phyloP scores from a whole-genome alignment of 1,140 invertebrate genomes.

The Drosophila ercepeae region DNA sequence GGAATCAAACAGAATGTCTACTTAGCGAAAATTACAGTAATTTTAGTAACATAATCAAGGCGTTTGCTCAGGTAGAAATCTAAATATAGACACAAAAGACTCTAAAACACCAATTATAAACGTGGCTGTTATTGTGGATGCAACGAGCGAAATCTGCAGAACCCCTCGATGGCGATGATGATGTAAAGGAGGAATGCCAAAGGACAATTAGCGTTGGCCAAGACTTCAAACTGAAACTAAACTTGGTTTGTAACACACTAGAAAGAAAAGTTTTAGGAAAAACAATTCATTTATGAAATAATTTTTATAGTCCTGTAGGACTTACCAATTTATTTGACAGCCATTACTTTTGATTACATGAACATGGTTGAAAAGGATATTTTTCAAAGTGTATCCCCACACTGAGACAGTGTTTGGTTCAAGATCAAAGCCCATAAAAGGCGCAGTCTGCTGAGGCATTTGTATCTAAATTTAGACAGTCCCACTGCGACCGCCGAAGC shows the following conservation, averaged over 20 bases:
- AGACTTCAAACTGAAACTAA: conserved; percentile 27
- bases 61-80: conserved; percentile 57
- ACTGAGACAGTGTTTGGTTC: conserved; percentile 40
- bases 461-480: conserved; percentile 76
- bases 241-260: conserved; percentile 1
- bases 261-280: neutral
- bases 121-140: conserved; percentile 49
- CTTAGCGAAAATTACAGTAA: conserved; percentile 76
- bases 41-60: conserved; percentile 74
- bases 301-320: no score
- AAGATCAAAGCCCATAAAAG: conserved; percentile 80
- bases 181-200: conserved; percentile 74
- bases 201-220: conserved; percentile 74
- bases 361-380: no score
- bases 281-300: no score
- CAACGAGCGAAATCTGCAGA: conserved; percentile 50
- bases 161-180: conserved; percentile 46
- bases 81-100: conserved; percentile 77
- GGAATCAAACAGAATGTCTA: conserved; percentile 48
- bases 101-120: conserved; percentile 78
- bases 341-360: no score
- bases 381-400: conserved; percentile 4
- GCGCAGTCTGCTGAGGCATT: conserved; percentile 52
- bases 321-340: no score
- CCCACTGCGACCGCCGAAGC: conserved; percentile 20